Evolutionary conservation across 2,888 invertebrate genomes (phyloP).

Genomic region (Melolontha melolontha): DNA sequence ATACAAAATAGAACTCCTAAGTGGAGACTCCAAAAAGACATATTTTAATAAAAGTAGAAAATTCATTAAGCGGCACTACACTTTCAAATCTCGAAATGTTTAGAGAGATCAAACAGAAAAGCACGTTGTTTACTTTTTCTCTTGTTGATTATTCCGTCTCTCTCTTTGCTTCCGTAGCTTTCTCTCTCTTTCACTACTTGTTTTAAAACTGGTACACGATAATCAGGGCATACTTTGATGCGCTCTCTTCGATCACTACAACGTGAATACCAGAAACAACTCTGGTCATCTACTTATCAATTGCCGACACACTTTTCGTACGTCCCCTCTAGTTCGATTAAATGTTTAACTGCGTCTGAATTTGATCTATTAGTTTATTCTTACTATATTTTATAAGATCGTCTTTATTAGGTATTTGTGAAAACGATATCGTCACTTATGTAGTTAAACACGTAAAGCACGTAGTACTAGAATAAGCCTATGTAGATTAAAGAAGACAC

Average conservation of each 20-base stretch:
- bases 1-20: constrained; percentile 43
- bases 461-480: constrained; percentile 13
- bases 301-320: constrained; percentile 61
- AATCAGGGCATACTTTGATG: constrained; percentile 60
- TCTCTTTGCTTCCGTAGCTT: constrained; percentile 2
- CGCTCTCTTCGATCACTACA: constrained; percentile 57
- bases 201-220: constrained; percentile 56
- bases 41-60: constrained; percentile 35
- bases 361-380: constrained; percentile 12
- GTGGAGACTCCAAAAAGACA: constrained; percentile 45
- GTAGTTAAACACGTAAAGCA: constrained; percentile 6
- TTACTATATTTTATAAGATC: background rate
- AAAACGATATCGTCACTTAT: constrained; percentile 9
- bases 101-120: constrained; percentile 1
- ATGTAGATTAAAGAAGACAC: constrained; percentile 37
- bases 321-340: constrained; percentile 31
- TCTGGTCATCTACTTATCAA: constrained; percentile 59
- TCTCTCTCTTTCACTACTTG: constrained; percentile 31
- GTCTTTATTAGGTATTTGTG: background rate
- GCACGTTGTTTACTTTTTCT: constrained; percentile 24
- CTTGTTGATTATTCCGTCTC: background rate
- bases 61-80: constrained; percentile 45
- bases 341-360: constrained; percentile 26
- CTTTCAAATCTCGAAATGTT: constrained; percentile 47
- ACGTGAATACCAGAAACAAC: constrained; percentile 58